phyloP scores from a whole-genome alignment of 1,140 invertebrate genomes.

The Drosophila lini region DNA sequence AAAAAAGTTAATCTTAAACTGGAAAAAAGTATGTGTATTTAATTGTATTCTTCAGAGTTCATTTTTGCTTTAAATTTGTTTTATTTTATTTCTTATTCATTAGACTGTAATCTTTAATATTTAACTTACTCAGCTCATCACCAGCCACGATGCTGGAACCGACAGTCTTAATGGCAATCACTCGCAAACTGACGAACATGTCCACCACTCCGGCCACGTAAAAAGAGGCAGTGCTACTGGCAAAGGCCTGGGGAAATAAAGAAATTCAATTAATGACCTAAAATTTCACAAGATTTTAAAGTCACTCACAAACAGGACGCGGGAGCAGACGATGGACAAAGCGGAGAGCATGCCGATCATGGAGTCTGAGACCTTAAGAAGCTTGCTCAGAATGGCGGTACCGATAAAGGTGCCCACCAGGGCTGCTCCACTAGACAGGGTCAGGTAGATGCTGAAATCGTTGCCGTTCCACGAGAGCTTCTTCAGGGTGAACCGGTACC shows the following conservation, averaged over 20 bases:
- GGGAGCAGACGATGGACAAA: constrained; percentile 65
- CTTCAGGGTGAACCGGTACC: constrained; percentile 75
- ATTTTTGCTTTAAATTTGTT: background rate
- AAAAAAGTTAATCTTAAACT: background rate
- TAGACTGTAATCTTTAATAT: background rate
- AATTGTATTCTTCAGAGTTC: background rate
- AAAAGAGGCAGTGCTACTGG: constrained; percentile 62
- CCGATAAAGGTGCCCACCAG: constrained; percentile 79
- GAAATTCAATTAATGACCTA: background rate
- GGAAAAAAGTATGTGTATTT: background rate
- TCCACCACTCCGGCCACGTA: constrained; percentile 77
- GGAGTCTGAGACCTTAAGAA: constrained; percentile 76
- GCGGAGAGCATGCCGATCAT: constrained; percentile 77
- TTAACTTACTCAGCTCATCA: constrained; percentile 75
- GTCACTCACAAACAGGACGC: constrained; percentile 71
- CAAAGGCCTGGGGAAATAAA: constrained; percentile 58
- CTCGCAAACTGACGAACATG: constrained; percentile 77
- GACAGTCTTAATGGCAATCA: constrained; percentile 82
- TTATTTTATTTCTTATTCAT: background rate
- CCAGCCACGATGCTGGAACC: constrained; percentile 77
- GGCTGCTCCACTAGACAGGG: constrained; percentile 63
- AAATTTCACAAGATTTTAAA: background rate
- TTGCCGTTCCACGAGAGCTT: constrained; percentile 83
- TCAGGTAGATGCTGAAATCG: constrained; percentile 72
- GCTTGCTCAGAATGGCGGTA: constrained; percentile 78